phyloP scores from a whole-genome alignment of 2,113 vertebrate genomes.

The Burhinus oedicnemus region DNA sequence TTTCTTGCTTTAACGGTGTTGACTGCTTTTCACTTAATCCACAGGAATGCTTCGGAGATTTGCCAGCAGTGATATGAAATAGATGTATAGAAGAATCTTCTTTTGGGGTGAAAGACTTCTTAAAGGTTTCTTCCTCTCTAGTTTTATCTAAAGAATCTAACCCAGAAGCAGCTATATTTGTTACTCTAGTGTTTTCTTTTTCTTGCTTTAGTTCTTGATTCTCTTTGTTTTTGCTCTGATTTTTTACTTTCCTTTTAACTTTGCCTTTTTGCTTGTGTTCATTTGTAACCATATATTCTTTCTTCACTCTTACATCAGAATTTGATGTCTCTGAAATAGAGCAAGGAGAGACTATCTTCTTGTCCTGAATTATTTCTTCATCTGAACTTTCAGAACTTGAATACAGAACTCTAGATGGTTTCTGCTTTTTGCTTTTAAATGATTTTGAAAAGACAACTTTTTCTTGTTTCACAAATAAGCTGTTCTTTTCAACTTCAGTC shows the following conservation, averaged over 20 bases:
- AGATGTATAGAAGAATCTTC: conserved; percentile 95
- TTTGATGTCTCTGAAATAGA: conserved; percentile 85
- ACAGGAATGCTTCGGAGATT: conserved; percentile 92
- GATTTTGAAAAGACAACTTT: conserved; percentile 82
- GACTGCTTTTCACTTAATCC: conserved; percentile 90
- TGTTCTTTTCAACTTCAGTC: conserved; percentile 84
- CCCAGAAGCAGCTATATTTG: conserved; percentile 77
- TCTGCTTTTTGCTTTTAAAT: conserved; percentile 90
- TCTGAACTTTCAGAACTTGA: conserved; percentile 95
- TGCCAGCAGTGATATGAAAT: conserved; percentile 91
- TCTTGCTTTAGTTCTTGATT: conserved; percentile 91
- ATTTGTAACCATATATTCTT: conserved; percentile 78
- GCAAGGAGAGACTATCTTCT: conserved; percentile 82
- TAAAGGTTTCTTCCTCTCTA: conserved; percentile 92
- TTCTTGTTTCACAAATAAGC: conserved; percentile 85
- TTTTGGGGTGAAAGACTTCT: conserved; percentile 94
- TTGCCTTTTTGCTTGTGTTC: conserved; percentile 96
- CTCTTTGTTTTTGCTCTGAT: conserved; percentile 97
- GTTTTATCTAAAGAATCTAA: conserved; percentile 87
- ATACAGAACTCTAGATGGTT: conserved; percentile 84
- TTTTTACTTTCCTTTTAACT: conserved; percentile 94
- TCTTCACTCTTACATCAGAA: conserved; percentile 84
- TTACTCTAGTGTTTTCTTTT: conserved; percentile 89
- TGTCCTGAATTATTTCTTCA: conserved; percentile 86
- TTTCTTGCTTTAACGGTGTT: conserved; percentile 92